These are phyloP conservation scores for Glaucomys volans DNA, from an alignment of 2,113 vertebrate species.

Conservation along the genomic window DNA sequence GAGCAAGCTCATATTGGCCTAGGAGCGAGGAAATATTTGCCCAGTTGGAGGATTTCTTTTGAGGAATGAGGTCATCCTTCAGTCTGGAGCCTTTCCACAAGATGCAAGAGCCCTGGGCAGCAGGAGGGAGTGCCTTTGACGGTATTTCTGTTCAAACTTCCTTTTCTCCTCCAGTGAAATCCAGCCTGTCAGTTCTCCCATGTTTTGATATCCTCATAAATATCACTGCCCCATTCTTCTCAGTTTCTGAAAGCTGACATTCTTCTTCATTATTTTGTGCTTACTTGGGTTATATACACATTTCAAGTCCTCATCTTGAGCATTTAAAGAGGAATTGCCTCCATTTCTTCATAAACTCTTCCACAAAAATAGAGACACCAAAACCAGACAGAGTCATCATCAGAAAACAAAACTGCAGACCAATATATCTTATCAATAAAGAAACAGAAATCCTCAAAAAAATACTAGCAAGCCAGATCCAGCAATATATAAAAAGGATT, in stretches of 20 bases:
- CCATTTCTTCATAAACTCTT: background rate
- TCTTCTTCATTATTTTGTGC: conserved; percentile 31
- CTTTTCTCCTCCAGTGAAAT: conserved; percentile 45
- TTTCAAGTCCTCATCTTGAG: conserved; percentile 14
- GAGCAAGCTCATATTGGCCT: conserved; percentile 62
- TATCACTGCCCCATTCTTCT: conserved; percentile 27
- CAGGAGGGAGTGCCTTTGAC: conserved; percentile 25
- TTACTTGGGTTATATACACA: conserved; percentile 7
- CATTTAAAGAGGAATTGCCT: conserved; percentile 36
- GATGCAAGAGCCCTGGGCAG: conserved; percentile 8
- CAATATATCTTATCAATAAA: conserved; percentile 32
- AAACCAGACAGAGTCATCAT: conserved; percentile 18
- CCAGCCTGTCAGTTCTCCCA: conserved; percentile 29
- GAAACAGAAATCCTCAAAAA: conserved; percentile 50
- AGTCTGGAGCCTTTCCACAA: conserved; percentile 47
- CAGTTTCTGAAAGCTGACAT: background rate
- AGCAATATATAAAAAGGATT: conserved; percentile 53
- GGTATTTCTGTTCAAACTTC: conserved; percentile 41
- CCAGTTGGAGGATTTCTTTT: conserved; percentile 53
- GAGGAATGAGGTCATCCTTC: conserved; percentile 60
- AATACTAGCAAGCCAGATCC: conserved; percentile 34
- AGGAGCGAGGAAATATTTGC: conserved; percentile 48
- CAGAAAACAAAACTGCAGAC: conserved; percentile 3
- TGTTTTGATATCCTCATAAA: background rate
- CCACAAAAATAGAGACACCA: conserved; percentile 2